These are phyloP conservation scores for Aphis craccivora DNA, from an alignment of 1,140 invertebrate genomes.

Conservation along the genomic window DNA sequence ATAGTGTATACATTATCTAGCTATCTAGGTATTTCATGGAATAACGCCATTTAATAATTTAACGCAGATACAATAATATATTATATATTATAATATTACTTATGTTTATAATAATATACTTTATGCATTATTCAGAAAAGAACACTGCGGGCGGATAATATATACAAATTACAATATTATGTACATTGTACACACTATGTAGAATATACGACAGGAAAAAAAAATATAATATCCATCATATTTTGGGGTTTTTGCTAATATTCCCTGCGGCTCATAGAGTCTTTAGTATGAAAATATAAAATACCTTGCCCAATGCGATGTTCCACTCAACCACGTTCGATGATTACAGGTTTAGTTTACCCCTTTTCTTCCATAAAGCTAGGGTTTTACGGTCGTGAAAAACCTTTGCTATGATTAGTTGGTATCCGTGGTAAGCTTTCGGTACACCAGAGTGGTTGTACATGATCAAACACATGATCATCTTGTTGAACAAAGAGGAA, in stretches of 20 bases:
- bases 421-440: too few relatives aligned
- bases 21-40: neutral
- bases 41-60: neutral
- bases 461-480: too few relatives aligned
- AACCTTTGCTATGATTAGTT: too few relatives aligned
- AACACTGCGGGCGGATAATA: neutral
- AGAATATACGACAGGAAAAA: neutral
- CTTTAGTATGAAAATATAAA: neutral
- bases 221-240: neutral
- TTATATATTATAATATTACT: neutral
- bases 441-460: too few relatives aligned
- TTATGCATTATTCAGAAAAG: neutral
- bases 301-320: neutral
- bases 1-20: neutral
- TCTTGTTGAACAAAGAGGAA: too few relatives aligned
- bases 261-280: neutral
- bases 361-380: neutral
- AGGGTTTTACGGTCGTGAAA: too few relatives aligned
- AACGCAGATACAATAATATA: neutral
- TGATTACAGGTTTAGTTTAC: neutral
- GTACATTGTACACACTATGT: neutral
- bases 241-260: neutral
- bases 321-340: neutral
- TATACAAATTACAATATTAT: neutral
- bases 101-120: too few relatives aligned